Percentiles rank a stretch among this genome's conserved stretches.
Evolutionary conservation across 1,140 invertebrate species (phyloP).

Genomic region (Neodiprion virginianus): DNA sequence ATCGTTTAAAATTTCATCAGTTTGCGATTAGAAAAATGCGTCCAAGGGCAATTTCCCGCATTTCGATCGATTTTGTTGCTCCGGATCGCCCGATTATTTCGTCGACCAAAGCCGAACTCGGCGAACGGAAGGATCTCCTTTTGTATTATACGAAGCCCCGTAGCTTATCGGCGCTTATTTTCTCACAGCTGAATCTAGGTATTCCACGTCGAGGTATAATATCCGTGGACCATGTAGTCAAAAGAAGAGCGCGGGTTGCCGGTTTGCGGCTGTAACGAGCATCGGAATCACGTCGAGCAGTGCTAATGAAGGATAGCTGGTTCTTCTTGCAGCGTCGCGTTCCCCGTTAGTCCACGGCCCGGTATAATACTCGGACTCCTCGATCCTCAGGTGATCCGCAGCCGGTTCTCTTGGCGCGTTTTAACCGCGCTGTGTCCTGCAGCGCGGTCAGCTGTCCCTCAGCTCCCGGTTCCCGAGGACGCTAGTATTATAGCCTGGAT

Average conservation of each 20-base stretch:
- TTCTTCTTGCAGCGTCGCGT: slow-evolving; percentile 32
- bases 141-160: too few species aligned
- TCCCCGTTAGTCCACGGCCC: not conserved
- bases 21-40: too few species aligned
- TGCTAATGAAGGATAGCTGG: slow-evolving; percentile 51
- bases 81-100: too few species aligned
- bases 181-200: too few species aligned
- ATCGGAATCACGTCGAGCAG: slow-evolving; percentile 31
- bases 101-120: too few species aligned
- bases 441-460: not conserved
- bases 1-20: too few species aligned
- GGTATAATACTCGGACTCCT: not conserved
- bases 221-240: not conserved
- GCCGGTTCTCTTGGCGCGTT: slow-evolving; percentile 6
- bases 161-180: too few species aligned
- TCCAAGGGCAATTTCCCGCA: too few species aligned
- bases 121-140: too few species aligned
- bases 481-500: too few species aligned
- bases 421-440: not conserved
- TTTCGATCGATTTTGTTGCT: too few species aligned
- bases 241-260: not conserved
- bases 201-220: too few species aligned
- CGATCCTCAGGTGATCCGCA: not conserved
- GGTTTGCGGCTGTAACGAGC: slow-evolving; percentile 27
- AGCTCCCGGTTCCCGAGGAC: not conserved